Evolutionary conservation across 2,113 vertebrate species (phyloP).

Genomic region (Chaetorhynchus papuensis): DNA sequence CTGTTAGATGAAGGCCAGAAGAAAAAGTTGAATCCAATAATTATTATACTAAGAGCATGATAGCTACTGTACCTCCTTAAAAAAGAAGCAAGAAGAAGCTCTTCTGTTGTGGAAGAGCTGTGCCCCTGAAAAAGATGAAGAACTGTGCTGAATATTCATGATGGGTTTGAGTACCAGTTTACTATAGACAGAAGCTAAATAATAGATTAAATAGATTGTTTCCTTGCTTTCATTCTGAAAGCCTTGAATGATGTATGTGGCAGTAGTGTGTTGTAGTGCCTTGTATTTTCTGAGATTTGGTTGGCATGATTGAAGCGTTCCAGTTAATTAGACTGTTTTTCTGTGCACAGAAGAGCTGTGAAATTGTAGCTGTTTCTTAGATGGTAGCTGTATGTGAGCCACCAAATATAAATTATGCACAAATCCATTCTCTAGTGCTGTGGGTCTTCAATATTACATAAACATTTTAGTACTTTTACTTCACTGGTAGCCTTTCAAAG

Average conservation of each 20-base stretch:
- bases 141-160: background rate
- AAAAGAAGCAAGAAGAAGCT: background rate
- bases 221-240: background rate
- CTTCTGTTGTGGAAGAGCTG: background rate
- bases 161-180: background rate
- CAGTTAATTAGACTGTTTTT: background rate
- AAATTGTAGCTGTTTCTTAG: background rate
- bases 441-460: constrained; percentile 9
- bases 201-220: background rate
- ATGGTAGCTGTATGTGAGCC: background rate
- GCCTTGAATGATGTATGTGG: background rate
- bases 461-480: background rate
- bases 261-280: background rate
- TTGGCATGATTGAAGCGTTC: background rate
- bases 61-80: background rate
- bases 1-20: background rate
- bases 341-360: background rate
- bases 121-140: background rate
- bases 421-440: background rate
- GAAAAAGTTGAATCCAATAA: background rate
- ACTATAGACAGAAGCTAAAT: background rate
- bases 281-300: constrained; percentile 1
- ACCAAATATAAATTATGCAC: constrained; percentile 17
- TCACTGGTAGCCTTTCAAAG: background rate
- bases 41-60: background rate